phyloP scores from a whole-genome alignment of 2,113 vertebrate genomes.

The Semicossyphus pulcher region DNA sequence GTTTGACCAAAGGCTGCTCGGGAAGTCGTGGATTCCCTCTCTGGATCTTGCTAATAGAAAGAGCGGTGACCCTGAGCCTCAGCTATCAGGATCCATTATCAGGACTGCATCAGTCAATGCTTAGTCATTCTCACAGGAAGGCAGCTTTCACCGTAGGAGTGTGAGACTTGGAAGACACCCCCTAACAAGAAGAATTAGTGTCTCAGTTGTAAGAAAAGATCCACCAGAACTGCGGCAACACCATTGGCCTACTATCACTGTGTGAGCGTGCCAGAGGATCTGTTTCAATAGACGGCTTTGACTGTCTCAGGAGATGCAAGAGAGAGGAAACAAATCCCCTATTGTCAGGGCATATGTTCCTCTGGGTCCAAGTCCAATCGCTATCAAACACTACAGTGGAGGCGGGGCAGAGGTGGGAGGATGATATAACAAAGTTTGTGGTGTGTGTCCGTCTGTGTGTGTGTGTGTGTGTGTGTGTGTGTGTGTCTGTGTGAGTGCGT shows the following conservation, averaged over 20 bases:
- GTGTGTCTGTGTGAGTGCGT: slow-evolving; percentile 34
- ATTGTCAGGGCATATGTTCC: slow-evolving; percentile 72
- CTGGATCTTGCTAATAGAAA: background rate
- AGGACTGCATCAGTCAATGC: slow-evolving; percentile 29
- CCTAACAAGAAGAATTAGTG: slow-evolving; percentile 13
- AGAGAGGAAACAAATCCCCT: slow-evolving; percentile 70
- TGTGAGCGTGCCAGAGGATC: slow-evolving; percentile 43
- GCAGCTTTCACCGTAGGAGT: slow-evolving; percentile 13
- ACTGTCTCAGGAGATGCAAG: slow-evolving; percentile 54
- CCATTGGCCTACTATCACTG: slow-evolving; percentile 26
- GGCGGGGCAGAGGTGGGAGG: slow-evolving; percentile 52
- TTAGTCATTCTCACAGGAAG: slow-evolving; percentile 34
- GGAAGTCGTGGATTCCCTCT: slow-evolving; percentile 4
- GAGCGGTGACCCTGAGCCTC: background rate
- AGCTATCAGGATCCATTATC: background rate
- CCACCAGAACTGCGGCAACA: slow-evolving; percentile 19
- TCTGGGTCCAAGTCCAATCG: slow-evolving; percentile 55
- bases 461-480: slow-evolving; percentile 6
- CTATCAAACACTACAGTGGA: slow-evolving; percentile 52
- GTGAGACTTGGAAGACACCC: slow-evolving; percentile 7
- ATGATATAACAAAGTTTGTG: slow-evolving; percentile 61
- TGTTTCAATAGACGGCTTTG: slow-evolving; percentile 58
- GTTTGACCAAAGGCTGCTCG: slow-evolving; percentile 40
- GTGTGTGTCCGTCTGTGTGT: slow-evolving; percentile 20
- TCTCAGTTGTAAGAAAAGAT: slow-evolving; percentile 31